Evolutionary conservation across 37 sponge, comb jelly and placozoan genomes (phyloP).

Genomic region (Tethya wilhelma): DNA sequence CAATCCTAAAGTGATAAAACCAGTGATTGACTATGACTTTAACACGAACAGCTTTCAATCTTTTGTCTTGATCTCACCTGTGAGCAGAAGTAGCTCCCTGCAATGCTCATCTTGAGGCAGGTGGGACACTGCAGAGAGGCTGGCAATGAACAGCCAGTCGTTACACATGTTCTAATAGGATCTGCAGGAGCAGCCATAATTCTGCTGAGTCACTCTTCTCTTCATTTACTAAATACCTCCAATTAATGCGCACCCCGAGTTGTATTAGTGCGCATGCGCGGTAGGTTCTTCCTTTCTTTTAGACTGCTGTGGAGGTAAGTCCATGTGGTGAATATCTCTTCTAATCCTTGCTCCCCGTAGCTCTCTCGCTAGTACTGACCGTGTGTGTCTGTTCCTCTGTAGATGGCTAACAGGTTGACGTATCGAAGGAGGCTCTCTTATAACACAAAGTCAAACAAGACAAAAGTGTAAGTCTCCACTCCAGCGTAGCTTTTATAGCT

Average conservation of each 20-base stretch:
- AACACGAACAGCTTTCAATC: background rate
- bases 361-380: background rate
- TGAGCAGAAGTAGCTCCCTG: conserved; percentile 88
- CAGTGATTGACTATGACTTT: background rate
- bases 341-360: conserved; percentile 3
- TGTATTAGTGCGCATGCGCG: conserved; percentile 65
- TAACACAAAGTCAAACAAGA: conserved; percentile 90
- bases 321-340: conserved; percentile 20
- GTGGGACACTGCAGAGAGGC: conserved; percentile 92
- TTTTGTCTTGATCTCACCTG: conserved; percentile 62
- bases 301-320: background rate
- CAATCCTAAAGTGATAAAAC: conserved; percentile 68
- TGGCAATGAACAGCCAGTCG: conserved; percentile 74
- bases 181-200: background rate
- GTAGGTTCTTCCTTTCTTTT: conserved; percentile 1
- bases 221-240: no score
- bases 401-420: conserved; percentile 84
- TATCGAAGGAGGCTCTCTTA: conserved; percentile 91
- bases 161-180: conserved; percentile 24
- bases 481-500: background rate
- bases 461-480: conserved; percentile 71
- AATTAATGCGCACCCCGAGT: no score
- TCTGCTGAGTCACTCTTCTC: background rate
- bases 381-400: background rate
- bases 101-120: conserved; percentile 81